Conservation (phyloP, 2,113 vertebrate species). For the Rattus norvegicus region DNA sequence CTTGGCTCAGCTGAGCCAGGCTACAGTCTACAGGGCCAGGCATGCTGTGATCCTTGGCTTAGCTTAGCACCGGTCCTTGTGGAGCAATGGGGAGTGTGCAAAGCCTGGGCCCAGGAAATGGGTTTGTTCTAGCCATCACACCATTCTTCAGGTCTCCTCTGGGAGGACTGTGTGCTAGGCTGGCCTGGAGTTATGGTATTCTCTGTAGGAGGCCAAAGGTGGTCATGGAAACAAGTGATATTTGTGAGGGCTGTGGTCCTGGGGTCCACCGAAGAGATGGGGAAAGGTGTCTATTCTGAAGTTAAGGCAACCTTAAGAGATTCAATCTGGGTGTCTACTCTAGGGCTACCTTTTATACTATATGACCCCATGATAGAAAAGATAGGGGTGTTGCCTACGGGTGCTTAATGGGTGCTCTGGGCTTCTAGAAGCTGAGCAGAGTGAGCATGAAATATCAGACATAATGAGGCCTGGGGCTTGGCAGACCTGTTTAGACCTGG, state of each 20-base stretch:
- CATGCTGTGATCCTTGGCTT: neutral
- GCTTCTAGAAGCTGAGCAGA: neutral
- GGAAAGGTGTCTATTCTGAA: neutral
- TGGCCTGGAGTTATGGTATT: neutral
- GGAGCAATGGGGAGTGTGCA: too few species aligned
- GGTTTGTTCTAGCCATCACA: neutral
- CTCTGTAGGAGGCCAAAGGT: neutral
- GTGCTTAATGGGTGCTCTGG: neutral
- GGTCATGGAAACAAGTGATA: neutral
- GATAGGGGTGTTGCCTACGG: accelerated
- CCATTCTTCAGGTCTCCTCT: accelerated
- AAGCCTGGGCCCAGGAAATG: neutral
- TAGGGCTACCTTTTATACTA: neutral
- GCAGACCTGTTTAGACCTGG: neutral
- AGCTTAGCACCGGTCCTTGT: neutral
- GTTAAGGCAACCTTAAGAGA: neutral
- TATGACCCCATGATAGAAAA: neutral
- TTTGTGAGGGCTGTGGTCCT: neutral
- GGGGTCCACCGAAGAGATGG: neutral
- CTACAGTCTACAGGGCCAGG: neutral
- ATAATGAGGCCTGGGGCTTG: neutral
- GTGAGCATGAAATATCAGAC: neutral
- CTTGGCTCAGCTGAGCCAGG: neutral
- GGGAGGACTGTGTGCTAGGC: neutral
- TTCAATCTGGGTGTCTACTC: neutral